Evolutionary conservation across 2,113 vertebrate species (phyloP).

Genomic region (Aphelocoma coerulescens): DNA sequence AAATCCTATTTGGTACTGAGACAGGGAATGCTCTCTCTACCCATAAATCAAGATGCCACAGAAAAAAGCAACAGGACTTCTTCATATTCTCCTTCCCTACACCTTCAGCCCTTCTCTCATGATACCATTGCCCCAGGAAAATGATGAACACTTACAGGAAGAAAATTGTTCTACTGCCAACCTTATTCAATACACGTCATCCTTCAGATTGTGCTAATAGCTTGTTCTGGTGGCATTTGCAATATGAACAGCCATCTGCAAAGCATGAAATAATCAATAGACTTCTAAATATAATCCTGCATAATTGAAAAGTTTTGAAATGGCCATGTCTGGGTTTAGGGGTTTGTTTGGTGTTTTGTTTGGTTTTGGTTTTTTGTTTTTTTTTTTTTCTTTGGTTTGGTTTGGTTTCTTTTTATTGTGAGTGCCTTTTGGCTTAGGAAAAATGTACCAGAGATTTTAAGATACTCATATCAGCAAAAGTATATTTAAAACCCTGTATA

Average conservation of each 20-base stretch:
- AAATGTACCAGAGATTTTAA: neutral
- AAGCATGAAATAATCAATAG: neutral
- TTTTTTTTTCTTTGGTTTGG: neutral
- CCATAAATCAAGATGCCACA: neutral
- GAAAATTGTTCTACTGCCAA: neutral
- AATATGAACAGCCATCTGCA: neutral
- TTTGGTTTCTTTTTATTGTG: neutral
- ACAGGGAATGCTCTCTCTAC: neutral
- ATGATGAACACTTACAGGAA: neutral
- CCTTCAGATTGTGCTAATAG: neutral
- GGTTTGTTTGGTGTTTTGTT: neutral
- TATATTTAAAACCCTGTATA: neutral
- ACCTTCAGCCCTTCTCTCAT: neutral
- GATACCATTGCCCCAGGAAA: neutral
- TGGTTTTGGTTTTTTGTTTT: too few relatives aligned
- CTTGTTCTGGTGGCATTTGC: neutral
- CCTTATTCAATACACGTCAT: accelerated
- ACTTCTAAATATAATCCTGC: neutral
- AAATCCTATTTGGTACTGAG: neutral
- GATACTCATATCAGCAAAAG: neutral
- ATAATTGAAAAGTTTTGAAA: neutral
- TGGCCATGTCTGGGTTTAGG: neutral
- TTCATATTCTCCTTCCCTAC: neutral
- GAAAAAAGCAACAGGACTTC: neutral
- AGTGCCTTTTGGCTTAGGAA: neutral